These are phyloP conservation scores for Dreissena polymorpha DNA, from an alignment of 1,140 invertebrate genomes.

Conservation along the genomic window DNA sequence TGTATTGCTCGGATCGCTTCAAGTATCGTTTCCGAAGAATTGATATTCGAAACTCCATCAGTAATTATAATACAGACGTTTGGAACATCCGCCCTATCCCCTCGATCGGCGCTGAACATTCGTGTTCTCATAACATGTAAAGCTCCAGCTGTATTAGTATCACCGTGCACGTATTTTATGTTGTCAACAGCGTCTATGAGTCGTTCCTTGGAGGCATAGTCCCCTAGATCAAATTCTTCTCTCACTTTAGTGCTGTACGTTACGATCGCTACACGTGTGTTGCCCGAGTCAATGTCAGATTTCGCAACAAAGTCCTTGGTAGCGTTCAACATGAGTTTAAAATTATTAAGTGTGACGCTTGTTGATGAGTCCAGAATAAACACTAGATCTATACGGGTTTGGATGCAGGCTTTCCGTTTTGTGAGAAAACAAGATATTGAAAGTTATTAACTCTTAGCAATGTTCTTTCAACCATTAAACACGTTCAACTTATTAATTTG, in stretches of 20 bases:
- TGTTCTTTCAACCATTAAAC: no score
- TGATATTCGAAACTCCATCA: conserved; percentile 72
- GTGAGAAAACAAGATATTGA: no score
- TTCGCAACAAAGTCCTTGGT: conserved; percentile 63
- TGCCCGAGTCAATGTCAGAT: conserved; percentile 65
- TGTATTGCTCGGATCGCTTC: conserved; percentile 58
- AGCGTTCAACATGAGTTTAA: conserved; percentile 69
- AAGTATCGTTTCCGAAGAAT: conserved; percentile 64
- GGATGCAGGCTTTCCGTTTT: conserved; percentile 49
- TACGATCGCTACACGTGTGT: conserved; percentile 63
- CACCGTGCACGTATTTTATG: conserved; percentile 66
- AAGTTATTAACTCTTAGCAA: no score
- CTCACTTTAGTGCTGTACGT: conserved; percentile 66
- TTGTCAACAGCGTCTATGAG: conserved; percentile 61
- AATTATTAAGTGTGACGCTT: conserved; percentile 69
- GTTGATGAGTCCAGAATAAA: conserved; percentile 75
- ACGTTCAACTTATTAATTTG: no score
- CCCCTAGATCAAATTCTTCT: conserved; percentile 64
- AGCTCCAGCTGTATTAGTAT: conserved; percentile 68
- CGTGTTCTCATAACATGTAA: conserved; percentile 60
- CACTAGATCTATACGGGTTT: conserved; percentile 64
- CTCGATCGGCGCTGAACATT: conserved; percentile 61
- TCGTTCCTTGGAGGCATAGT: conserved; percentile 59
- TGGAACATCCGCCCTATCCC: conserved; percentile 65
- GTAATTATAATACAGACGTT: conserved; percentile 70